phyloP scores from a whole-genome alignment of 2,113 vertebrate genomes.

The Choloepus hoffmanni region DNA sequence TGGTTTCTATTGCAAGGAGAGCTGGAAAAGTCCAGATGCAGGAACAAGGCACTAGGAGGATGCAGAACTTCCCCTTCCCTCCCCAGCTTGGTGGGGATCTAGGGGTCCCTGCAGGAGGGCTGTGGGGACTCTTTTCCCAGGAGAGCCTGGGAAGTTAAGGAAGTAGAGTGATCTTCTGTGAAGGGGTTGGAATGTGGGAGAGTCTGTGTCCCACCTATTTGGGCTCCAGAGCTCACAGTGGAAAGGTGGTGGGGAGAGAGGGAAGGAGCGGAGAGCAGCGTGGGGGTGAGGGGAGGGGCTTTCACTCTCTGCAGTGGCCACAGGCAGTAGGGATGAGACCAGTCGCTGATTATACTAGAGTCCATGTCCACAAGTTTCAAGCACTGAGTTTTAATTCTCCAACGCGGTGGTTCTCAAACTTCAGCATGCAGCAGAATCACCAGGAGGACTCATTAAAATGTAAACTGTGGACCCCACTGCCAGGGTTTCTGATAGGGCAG shows the following conservation, averaged over 20 bases:
- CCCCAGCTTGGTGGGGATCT: neutral
- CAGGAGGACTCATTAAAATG: neutral
- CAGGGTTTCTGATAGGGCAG: neutral
- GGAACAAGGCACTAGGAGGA: neutral
- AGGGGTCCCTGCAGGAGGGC: too few species aligned
- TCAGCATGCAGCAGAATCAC: fast-evolving
- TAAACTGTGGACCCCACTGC: fast-evolving
- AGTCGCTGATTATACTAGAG: neutral
- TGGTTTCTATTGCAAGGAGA: neutral
- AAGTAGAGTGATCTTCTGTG: neutral
- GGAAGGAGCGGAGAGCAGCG: neutral
- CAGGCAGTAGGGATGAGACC: too few species aligned
- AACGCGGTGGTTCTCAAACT: neutral
- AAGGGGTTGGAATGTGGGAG: neutral
- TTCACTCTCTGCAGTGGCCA: neutral
- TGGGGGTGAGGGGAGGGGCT: too few species aligned
- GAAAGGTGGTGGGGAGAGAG: neutral
- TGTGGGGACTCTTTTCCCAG: neutral
- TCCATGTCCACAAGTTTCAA: neutral
- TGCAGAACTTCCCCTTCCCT: neutral
- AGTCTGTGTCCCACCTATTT: fast-evolving
- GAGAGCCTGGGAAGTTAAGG: neutral
- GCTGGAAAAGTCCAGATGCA: neutral
- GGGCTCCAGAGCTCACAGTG: neutral
- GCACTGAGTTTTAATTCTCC: fast-evolving